These are phyloP conservation scores for Ciconia maguari DNA, from an alignment of 2,113 vertebrate genomes.

Conservation along the genomic window DNA sequence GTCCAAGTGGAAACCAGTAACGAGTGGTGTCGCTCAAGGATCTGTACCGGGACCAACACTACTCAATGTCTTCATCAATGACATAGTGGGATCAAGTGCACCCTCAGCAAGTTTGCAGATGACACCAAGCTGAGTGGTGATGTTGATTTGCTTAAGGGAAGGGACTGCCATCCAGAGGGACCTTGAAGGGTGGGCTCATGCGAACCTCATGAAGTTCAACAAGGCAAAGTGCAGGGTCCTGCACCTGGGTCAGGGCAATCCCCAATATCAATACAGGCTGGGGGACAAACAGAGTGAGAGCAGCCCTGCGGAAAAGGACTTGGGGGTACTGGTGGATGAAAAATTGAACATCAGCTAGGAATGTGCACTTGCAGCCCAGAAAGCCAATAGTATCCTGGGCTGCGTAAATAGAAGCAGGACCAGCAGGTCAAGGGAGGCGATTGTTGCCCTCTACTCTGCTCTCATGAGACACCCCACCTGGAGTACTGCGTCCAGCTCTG, in stretches of 20 bases:
- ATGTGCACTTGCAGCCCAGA: background rate
- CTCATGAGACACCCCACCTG: background rate
- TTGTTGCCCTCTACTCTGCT: background rate
- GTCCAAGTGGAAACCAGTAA: background rate
- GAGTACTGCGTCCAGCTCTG: background rate
- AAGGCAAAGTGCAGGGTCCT: background rate
- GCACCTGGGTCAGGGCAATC: background rate
- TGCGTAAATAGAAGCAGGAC: background rate
- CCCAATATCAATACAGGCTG: background rate
- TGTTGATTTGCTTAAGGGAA: background rate
- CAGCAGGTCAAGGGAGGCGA: background rate
- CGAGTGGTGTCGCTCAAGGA: background rate
- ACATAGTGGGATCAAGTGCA: background rate
- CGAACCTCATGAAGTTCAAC: background rate
- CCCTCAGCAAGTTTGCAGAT: background rate
- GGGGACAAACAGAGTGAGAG: fast-evolving
- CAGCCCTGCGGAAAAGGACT: background rate
- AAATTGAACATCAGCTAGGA: background rate
- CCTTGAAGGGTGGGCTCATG: background rate
- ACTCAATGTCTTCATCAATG: background rate
- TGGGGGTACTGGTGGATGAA: background rate
- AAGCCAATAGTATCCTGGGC: background rate
- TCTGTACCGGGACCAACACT: fast-evolving
- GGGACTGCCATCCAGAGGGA: background rate
- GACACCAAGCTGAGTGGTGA: background rate